Conservation (phyloP, 92 coral and sea anemone species). For the Parazoanthus swiftii region DNA sequence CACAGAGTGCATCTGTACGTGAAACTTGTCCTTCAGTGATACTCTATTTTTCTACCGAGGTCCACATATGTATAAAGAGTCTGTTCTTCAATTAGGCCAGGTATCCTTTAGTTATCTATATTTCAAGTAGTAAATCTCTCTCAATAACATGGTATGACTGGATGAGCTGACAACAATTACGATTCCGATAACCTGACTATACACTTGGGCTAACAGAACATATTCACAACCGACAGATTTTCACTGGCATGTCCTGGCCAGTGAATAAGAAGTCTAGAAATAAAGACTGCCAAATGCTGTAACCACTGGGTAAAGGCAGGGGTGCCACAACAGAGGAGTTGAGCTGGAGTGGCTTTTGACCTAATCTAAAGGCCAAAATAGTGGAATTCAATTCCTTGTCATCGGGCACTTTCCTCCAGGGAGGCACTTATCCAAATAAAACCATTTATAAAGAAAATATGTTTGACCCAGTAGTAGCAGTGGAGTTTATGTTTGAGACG, state of each 20-base stretch:
- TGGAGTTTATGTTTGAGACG: not conserved
- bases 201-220: conserved; percentile 18
- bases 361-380: not conserved
- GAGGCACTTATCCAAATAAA: not conserved
- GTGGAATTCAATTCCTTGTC: not conserved
- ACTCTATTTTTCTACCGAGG: not conserved
- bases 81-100: not conserved
- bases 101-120: not conserved
- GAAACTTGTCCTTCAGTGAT: not conserved
- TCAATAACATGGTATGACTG: not conserved
- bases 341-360: not conserved
- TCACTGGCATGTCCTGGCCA: not conserved
- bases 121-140: not conserved
- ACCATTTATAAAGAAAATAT: not conserved
- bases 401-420: not conserved
- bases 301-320: not conserved
- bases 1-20: not conserved
- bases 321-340: not conserved
- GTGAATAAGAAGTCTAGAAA: not conserved
- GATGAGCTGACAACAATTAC: not conserved
- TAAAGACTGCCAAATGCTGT: not conserved
- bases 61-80: not conserved
- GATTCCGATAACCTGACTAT: not conserved
- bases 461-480: not conserved
- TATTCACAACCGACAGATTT: conserved; percentile 22